Percentiles rank a stretch among this genome's conserved stretches.
These are phyloP conservation scores for Zophobas atratus DNA, from an alignment of 1,140 invertebrate species.

Conservation along the genomic window DNA sequence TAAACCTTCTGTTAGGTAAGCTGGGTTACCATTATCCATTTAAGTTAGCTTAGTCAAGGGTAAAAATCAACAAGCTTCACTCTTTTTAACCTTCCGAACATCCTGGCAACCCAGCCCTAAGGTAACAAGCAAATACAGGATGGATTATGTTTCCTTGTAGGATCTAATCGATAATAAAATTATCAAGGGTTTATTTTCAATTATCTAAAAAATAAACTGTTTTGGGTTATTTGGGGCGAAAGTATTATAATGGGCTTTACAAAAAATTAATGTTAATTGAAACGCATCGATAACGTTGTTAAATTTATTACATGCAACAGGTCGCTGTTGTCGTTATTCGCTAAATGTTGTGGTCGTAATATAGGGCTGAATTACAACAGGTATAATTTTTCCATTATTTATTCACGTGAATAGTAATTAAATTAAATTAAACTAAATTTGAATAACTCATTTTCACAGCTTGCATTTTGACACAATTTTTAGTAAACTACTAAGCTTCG, in stretches of 20 bases:
- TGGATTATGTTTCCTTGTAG: neutral
- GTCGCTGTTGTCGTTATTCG: neutral
- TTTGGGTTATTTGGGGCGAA: no score
- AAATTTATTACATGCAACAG: slow-evolving; percentile 9
- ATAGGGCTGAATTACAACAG: no score
- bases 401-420: no score
- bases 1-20: slow-evolving; percentile 27
- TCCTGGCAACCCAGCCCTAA: neutral
- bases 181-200: neutral
- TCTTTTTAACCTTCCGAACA: slow-evolving; percentile 13
- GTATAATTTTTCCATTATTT: no score
- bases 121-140: slow-evolving; percentile 23
- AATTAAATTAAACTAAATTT: no score
- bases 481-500: no score
- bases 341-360: neutral
- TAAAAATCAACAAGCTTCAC: slow-evolving; percentile 18
- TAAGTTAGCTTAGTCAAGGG: slow-evolving; percentile 29
- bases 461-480: no score
- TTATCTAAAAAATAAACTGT: neutral
- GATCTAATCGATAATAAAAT: neutral
- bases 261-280: neutral
- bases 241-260: no score
- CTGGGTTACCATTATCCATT: slow-evolving; percentile 19
- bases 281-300: slow-evolving; percentile 9
- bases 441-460: no score